A percentile compares a stretch with the other conserved stretches of the same genome.
Evolutionary conservation across 2,113 vertebrate species (phyloP).

Genomic region (Gila orcuttii): DNA sequence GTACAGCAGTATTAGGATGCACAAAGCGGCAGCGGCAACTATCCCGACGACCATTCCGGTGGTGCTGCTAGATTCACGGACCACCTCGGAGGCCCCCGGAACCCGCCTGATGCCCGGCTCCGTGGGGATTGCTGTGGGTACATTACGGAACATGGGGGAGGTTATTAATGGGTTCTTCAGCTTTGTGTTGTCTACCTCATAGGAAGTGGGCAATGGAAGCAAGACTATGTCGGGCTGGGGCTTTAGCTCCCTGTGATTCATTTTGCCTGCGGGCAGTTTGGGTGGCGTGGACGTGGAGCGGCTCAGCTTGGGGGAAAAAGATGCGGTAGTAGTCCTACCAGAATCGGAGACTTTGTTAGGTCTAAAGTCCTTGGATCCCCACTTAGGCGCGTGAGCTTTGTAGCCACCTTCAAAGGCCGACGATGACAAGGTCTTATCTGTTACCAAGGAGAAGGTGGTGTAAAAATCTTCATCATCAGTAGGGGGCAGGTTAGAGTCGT

Average conservation of each 20-base stretch:
- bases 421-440: constrained; percentile 99
- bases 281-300: constrained; percentile 95
- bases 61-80: constrained; percentile 99
- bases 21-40: constrained; percentile 98
- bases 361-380: constrained; percentile 98
- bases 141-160: constrained; percentile 99
- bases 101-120: constrained; percentile 98
- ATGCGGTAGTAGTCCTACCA: constrained; percentile 93
- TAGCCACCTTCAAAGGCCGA: constrained; percentile 99
- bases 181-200: constrained; percentile 99
- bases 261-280: constrained; percentile 96
- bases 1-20: constrained; percentile 99
- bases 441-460: constrained; percentile 99
- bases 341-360: constrained; percentile 96
- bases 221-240: constrained; percentile 97
- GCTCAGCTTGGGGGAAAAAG: constrained; percentile 96
- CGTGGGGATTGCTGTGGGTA: constrained; percentile 99
- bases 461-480: constrained; percentile 99
- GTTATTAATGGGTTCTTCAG: constrained; percentile 99
- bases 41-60: constrained; percentile 99
- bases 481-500: constrained; percentile 99
- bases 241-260: constrained; percentile 97
- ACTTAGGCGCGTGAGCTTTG: constrained; percentile 95
- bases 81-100: constrained; percentile 98
- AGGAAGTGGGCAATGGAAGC: constrained; percentile 99